phyloP scores from a whole-genome alignment of 2,113 vertebrate genomes.

The Hippocampus mohnikei region DNA sequence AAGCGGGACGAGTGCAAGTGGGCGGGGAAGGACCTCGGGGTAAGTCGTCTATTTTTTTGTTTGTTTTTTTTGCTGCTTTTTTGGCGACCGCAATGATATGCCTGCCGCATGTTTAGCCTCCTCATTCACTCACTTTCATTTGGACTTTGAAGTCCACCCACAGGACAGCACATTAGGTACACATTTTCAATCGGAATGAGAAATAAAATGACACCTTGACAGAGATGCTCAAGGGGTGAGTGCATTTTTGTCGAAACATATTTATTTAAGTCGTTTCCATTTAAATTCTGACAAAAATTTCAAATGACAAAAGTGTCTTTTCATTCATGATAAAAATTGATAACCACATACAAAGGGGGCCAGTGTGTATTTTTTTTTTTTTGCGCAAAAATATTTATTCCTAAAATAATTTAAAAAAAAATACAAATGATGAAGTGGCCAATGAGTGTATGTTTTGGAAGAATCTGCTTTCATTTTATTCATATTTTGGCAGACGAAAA shows the following conservation, averaged over 20 bases:
- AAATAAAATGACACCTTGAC: not conserved
- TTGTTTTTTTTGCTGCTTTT: not conserved
- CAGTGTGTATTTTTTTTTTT: too few species aligned
- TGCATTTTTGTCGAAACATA: too few species aligned
- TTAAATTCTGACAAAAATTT: too few species aligned
- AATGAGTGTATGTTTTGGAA: not conserved
- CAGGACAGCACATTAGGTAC: not conserved
- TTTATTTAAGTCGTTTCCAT: too few species aligned
- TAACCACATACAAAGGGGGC: too few species aligned
- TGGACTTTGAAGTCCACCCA: not conserved
- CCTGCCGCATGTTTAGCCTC: not conserved
- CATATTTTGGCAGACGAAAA: too few species aligned
- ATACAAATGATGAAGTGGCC: not conserved
- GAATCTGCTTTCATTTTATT: too few species aligned
- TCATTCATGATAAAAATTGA: too few species aligned
- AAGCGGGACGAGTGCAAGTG: conserved; percentile 96
- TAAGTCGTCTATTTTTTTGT: conserved; percentile 67
- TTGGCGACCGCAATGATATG: not conserved
- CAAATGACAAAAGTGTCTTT: too few species aligned
- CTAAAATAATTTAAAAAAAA: too few species aligned
- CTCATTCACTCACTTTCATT: not conserved
- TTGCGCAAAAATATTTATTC: too few species aligned
- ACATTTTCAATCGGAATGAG: not conserved
- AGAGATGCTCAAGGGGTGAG: not conserved
- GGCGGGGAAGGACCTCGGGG: conserved; percentile 93